These are phyloP conservation scores for Drosophila nikananu DNA, from an alignment of 1,140 invertebrate genomes.

Conservation along the genomic window DNA sequence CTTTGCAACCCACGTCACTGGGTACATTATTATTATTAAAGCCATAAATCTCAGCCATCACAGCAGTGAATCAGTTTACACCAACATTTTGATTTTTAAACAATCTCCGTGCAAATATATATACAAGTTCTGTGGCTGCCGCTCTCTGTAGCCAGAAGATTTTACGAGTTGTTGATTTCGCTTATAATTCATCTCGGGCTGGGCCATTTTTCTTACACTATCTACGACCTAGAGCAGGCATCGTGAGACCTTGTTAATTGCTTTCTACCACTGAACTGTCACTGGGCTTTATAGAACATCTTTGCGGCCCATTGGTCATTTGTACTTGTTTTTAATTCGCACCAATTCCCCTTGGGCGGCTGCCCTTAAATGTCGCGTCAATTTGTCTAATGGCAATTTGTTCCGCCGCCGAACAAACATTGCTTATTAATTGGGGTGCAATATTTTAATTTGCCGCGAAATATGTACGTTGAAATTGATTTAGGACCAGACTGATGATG, in stretches of 20 bases:
- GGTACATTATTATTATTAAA: constrained; percentile 27
- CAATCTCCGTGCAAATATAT: constrained; percentile 2
- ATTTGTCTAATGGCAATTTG: constrained; percentile 35
- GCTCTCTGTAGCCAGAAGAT: constrained; percentile 23
- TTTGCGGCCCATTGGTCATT: constrained; percentile 8
- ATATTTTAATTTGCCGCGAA: constrained; percentile 13
- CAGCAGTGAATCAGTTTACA: constrained; percentile 50
- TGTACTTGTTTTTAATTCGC: constrained; percentile 27
- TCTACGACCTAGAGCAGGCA: constrained; percentile 21
- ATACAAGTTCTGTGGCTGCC: constrained; percentile 1
- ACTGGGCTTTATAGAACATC: constrained; percentile 12
- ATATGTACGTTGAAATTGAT: constrained; percentile 16
- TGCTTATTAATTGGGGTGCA: constrained; percentile 38
- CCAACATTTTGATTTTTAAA: constrained; percentile 39
- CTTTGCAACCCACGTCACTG: constrained; percentile 14
- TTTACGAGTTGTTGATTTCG: constrained; percentile 41
- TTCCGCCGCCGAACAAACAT: constrained; percentile 19
- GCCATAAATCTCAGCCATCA: constrained; percentile 32
- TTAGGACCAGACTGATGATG: constrained; percentile 19
- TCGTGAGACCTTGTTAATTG: constrained; percentile 36
- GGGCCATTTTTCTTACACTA: constrained; percentile 9
- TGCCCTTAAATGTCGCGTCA: constrained; percentile 60
- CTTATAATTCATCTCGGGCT: constrained; percentile 44
- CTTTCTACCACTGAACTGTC: constrained; percentile 39
- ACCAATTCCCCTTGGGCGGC: constrained; percentile 42